Conservation (phyloP, 2,888 invertebrate genomes). For the Agapostemon virescens region DNA sequence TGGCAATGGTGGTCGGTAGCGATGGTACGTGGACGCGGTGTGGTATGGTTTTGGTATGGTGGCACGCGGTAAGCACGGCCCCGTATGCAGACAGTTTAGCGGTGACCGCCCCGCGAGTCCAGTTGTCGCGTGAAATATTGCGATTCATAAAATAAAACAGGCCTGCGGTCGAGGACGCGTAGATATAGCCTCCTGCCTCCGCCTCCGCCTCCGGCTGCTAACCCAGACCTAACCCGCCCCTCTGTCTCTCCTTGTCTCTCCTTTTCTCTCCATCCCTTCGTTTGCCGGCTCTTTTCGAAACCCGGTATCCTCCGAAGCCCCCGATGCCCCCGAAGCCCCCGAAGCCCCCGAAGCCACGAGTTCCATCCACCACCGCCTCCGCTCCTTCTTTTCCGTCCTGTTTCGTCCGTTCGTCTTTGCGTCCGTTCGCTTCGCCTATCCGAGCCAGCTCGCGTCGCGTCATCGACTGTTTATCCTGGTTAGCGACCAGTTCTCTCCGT, state of each 20-base stretch:
- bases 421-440: conserved; percentile 43
- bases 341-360: conserved; percentile 44
- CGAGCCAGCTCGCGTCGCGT: conserved; percentile 35
- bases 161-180: conserved; percentile 79
- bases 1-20: conserved; percentile 58
- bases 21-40: conserved; percentile 64
- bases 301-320: conserved; percentile 29
- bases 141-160: conserved; percentile 81
- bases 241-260: conserved; percentile 32
- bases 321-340: conserved; percentile 23
- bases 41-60: conserved; percentile 70
- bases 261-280: conserved; percentile 37
- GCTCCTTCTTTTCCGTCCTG: conserved; percentile 39
- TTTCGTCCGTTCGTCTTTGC: conserved; percentile 44
- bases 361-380: conserved; percentile 59
- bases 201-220: conserved; percentile 69
- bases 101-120: conserved; percentile 79
- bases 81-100: conserved; percentile 79
- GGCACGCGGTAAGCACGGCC: conserved; percentile 76
- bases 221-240: conserved; percentile 71
- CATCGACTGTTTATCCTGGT: conserved; percentile 44
- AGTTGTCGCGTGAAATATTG: conserved; percentile 80
- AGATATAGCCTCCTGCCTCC: conserved; percentile 71
- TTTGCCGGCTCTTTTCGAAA: conserved; percentile 59
- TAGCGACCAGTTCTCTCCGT: conserved; percentile 13